Evolutionary conservation across 1,140 invertebrate genomes (phyloP), one percentile per base, ranked within the genome.

Genomic region (Nasonia longicornis): DNA sequence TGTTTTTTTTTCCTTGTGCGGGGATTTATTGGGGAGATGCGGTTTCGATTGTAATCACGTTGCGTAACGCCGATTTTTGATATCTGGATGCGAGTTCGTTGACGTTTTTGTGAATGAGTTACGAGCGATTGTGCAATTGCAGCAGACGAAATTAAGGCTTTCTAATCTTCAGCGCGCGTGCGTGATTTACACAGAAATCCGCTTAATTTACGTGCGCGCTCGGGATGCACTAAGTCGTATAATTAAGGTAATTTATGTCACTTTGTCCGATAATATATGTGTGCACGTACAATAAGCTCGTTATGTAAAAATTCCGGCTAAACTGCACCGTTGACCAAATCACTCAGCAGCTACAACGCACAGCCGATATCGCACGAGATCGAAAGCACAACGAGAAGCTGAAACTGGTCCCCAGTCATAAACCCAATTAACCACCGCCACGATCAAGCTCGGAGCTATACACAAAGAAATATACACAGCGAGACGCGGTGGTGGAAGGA

Each of bases 341-440:
- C 52, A n/a, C 52, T n/a, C 7, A 20, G 48, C 16, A 52, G 16
- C 48, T 20, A 52, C n/a, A 58, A 58, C 52, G 20, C 7, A 35
- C 4, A 35, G 31, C 3, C 31, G 31, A 35, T 26, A 26, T 35
- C 31, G 31, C 31, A 3, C 3, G 31, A 35, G 31, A 35, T 58
- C 3, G 16, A 58, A 58, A 58, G 2, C 16, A n/a, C n/a, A n/a
- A 58, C 52, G 16, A 58, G 52, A 16, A 58, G 20, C 52, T 58
- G 69, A 71, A 71, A 42, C 69, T 71, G 12, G 69, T 42, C 69
- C 69, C 31, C 20, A 38, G 35, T 42, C 69, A 38, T 31, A 42
- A 71, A 42, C 11, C 20, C 31, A 71, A 71, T 71, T 16, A 58
- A n/a, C 52, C 3, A n/a, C 3, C 4, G 16, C 3, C 52, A 6